Evolutionary conservation across 2,888 invertebrate species (phyloP).

Genomic region (Archaeoteleia sp.): DNA sequence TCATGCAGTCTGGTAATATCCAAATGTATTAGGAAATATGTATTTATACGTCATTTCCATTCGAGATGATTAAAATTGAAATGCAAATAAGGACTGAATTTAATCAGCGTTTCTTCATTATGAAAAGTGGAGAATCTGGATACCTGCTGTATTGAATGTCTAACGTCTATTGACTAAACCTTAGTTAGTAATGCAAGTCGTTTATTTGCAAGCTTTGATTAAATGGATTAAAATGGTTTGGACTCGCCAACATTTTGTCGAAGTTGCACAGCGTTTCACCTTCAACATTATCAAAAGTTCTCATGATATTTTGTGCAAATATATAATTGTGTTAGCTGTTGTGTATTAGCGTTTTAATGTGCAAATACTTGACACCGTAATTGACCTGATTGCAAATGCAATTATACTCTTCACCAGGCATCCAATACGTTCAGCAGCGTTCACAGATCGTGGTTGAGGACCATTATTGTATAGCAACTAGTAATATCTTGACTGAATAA

Average conservation of each 20-base stretch:
- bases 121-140: constrained; percentile 1
- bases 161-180: neutral
- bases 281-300: neutral
- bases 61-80: neutral
- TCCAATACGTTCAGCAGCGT: constrained; percentile 20
- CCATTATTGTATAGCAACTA: constrained; percentile 31
- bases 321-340: constrained; percentile 10
- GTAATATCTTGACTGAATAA: constrained; percentile 35
- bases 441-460: constrained; percentile 31
- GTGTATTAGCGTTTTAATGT: no score
- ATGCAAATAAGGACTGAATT: neutral
- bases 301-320: neutral
- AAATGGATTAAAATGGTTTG: constrained; percentile 13
- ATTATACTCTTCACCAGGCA: constrained; percentile 28
- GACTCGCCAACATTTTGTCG: neutral
- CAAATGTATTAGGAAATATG: neutral
- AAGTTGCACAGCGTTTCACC: neutral
- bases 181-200: constrained; percentile 12
- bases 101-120: neutral
- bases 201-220: constrained; percentile 33
- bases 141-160: constrained; percentile 1
- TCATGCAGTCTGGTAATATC: neutral
- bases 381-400: constrained; percentile 31
- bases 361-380: constrained; percentile 18
- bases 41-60: neutral